phyloP scores from a whole-genome alignment of 35 echinoderm and acorn worm species.

The Strongylocentrotus purpuratus region DNA sequence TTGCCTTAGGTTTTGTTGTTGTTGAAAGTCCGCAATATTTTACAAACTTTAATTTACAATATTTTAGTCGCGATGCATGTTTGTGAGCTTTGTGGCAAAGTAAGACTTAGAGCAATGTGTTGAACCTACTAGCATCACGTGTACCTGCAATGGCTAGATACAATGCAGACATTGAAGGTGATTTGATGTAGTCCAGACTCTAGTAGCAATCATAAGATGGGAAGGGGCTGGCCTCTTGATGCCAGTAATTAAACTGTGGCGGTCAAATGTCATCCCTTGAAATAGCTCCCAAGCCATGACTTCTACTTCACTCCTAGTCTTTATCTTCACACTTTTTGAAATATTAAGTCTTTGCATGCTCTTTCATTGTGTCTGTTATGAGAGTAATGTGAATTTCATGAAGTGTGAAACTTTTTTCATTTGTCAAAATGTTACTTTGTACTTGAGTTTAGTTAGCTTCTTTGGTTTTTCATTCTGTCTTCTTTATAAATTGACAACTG shows the following conservation, averaged over 20 bases:
- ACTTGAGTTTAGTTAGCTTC: too few species aligned
- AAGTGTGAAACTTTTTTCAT: too few species aligned
- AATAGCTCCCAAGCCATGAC: background rate
- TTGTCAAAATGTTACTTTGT: too few species aligned
- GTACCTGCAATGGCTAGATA: background rate
- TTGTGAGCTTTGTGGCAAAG: background rate
- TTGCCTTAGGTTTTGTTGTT: too few species aligned
- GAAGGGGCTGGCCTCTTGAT: slow-evolving; percentile 14
- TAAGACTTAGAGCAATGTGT: background rate
- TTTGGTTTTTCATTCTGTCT: too few species aligned
- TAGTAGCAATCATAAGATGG: background rate
- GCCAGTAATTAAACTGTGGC: background rate
- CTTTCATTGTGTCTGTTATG: too few species aligned
- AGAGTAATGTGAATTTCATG: too few species aligned
- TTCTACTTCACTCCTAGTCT: background rate
- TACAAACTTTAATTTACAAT: too few species aligned
- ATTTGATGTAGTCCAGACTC: background rate
- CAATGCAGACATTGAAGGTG: background rate
- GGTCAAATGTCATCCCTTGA: background rate
- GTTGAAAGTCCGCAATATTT: too few species aligned
- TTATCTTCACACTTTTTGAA: background rate
- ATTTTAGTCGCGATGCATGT: background rate
- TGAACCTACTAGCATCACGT: background rate
- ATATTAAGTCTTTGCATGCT: too few species aligned
- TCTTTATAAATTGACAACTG: too few species aligned